Base-by-base conservation (phyloP, 2,113 vertebrate genomes). In the Physeter macrocephalus region DNA sequence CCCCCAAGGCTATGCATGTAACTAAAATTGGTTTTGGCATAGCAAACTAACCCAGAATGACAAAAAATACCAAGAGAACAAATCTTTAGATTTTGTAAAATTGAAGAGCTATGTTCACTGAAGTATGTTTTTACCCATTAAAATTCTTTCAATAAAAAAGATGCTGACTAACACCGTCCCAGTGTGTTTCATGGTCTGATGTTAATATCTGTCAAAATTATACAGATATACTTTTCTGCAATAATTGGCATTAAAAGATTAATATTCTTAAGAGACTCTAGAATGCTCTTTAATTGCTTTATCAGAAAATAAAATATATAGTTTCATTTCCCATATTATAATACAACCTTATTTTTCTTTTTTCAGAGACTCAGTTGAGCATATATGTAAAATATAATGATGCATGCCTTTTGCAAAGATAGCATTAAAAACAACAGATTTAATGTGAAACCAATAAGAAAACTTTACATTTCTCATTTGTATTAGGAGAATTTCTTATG, bases 111-210 rank as follows among this genome's bases (percentile, higher is more conserved):
- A 87, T 62, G 21, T 74, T 93, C 43, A 43, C 36, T 59, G 27
- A 81, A 75, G 20, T 80, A 43, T 31, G 7, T 3, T 84, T 94
- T 80, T 77, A 25, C 1, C 4, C 20, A 67, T 87, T 72, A 67
- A 75, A 23, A 27, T 71, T 59, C 31, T 43, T 77, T 34, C 21
- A 18, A 52, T 92, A 93, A 74, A 3, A 75, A 31, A 14, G 2
- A 77, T 67, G 4, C 29, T 15, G 2, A 29, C 18, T 1, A 49
- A 2, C 10, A 31, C 2, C 6, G 0, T 20, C 15, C 4, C 34
- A 84, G 0, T 78, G 21, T 49, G 69, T 87, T 93, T 75, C 6
- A 57, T 1, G 62, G 27, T 66, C 34, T 85, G 43, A 21, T 61
- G 41, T 31, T 59, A 88, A 14, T 54, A 92, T 89, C 41, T 92